Evolutionary conservation across 1,140 invertebrate genomes (phyloP), one percentile per base, ranked within the genome.

Genomic region (Helicoverpa zea): DNA sequence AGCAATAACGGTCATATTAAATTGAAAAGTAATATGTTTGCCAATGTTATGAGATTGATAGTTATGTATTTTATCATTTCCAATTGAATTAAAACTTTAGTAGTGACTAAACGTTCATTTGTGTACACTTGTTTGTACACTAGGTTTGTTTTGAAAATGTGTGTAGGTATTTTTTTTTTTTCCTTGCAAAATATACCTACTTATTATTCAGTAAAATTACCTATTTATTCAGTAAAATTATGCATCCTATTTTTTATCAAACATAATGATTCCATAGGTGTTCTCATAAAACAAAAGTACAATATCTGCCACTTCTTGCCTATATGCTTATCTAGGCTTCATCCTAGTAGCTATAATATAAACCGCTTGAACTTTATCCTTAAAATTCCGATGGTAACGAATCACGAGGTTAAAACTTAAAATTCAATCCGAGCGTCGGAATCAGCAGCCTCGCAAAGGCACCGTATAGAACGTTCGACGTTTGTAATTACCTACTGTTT

Each of bases 401-500:
- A n/a, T n/a, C 18, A 52, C 3, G 29, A 49, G n/a, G n/a, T 70
- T 51, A 30, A 70, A 54, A 70, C 66, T 70, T 70, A 52, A 9
- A 18, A 70, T 70, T 54, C 12, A 70, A 54, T 70, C 49, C 49
- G 59, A 13, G 23, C 14, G 49, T 49, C 66, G 49, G 52, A 23
- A 52, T 70, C 13, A 9, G 29, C 23, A 70, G 52, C 35, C 5
- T 35, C 29, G 29, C 30, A n/a, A 63, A 30, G 18, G 49, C 18
- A 12, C 29, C 13, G 23, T 12, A 3, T 5, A 14, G 10, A n/a
- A 16, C 66, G 49, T 66, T 66, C 35, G 9, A 66, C 66, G 35
- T 70, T 52, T 52, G 66, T 54, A 70, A 70, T 70, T 54, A 35
- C 2, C 2, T 35, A 52, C 66, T 70, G 66, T 70, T 70, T 70